Evolutionary conservation across 2,797 vertebrate species (phyloP).

Genomic region (Myotis pilosus): DNA sequence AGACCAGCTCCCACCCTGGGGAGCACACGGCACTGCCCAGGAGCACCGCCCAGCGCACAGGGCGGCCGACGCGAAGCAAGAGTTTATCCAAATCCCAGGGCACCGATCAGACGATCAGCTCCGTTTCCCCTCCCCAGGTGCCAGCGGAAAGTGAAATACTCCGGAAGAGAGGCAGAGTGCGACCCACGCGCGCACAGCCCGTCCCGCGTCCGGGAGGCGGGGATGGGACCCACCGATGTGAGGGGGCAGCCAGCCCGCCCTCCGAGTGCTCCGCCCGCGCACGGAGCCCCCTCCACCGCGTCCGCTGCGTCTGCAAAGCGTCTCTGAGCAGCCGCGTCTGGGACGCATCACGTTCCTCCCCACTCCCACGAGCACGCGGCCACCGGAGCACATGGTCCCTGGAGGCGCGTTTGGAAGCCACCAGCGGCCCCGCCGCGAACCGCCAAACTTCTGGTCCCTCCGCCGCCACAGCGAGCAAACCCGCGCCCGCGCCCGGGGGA

Average conservation of each 20-base stretch:
- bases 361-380: not conserved
- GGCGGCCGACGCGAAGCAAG: not conserved
- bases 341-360: constrained; percentile 8
- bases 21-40: not conserved
- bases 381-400: constrained; percentile 51
- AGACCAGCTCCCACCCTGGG: not conserved
- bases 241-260: not conserved
- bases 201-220: not conserved
- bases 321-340: not conserved
- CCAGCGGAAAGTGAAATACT: constrained; percentile 16
- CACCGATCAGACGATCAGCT: not conserved
- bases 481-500: not conserved
- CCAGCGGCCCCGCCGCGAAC: constrained; percentile 38
- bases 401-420: constrained; percentile 6
- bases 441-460: constrained; percentile 60
- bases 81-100: not conserved
- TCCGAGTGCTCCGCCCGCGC: not conserved
- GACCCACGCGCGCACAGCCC: not conserved
- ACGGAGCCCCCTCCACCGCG: not conserved
- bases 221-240: not conserved
- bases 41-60: not conserved
- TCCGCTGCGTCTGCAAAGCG: not conserved
- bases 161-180: not conserved
- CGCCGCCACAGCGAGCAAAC: not conserved
- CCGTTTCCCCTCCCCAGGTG: not conserved